Conservation (phyloP, 2,888 invertebrate genomes). For the Sylvicola cinctus region DNA sequence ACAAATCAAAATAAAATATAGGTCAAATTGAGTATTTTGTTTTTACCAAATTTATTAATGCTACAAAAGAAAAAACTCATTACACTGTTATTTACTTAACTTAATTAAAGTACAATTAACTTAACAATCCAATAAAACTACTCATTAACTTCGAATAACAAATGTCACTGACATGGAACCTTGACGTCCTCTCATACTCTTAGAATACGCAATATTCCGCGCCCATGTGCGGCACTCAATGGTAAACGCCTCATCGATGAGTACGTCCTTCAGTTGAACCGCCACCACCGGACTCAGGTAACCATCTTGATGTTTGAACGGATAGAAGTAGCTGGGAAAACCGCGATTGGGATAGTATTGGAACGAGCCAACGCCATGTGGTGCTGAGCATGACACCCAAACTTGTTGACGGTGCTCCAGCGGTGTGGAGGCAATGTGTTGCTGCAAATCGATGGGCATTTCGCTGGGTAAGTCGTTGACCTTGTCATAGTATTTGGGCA, state of each 20-base stretch:
- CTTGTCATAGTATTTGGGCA: slow-evolving; percentile 39
- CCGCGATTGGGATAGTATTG: slow-evolving; percentile 52
- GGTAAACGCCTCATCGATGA: no score
- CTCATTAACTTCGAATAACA: no score
- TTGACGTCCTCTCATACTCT: slow-evolving; percentile 38
- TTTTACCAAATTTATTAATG: no score
- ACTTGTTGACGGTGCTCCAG: slow-evolving; percentile 35
- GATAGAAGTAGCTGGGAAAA: slow-evolving; percentile 43
- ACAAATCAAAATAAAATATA: no score
- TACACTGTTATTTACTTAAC: no score
- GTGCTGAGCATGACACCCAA: slow-evolving; percentile 67
- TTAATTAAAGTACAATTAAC: no score
- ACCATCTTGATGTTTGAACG: slow-evolving; percentile 32
- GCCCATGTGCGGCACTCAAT: slow-evolving; percentile 84
- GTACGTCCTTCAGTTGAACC: no score
- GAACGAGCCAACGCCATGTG: no score
- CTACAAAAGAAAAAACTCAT: no score
- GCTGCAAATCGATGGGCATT: slow-evolving; percentile 35
- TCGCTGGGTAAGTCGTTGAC: slow-evolving; percentile 29
- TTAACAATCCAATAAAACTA: no score
- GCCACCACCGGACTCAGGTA: slow-evolving; percentile 47
- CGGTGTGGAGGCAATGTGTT: slow-evolving; percentile 24
- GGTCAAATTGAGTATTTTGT: no score
- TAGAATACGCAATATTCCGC: slow-evolving; percentile 54
- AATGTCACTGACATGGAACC: no score